Conservation (phyloP, 1,140 invertebrate species). For the Macrosteles quadrilineatus region DNA sequence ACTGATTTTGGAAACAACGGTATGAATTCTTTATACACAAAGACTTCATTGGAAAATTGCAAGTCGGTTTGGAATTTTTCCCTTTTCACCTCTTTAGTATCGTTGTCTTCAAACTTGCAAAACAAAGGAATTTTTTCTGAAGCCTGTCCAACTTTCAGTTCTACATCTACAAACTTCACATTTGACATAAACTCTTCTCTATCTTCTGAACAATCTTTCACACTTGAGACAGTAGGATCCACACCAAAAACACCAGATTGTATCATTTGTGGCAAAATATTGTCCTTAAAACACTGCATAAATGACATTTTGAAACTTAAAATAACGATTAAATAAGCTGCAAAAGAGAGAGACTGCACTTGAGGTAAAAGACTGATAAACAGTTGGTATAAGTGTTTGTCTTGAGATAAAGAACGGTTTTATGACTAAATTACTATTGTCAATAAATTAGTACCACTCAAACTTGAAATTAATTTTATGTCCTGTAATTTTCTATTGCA, state of each 20-base stretch:
- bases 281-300: too few species aligned
- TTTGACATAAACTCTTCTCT: not conserved
- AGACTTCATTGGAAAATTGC: conserved; percentile 38
- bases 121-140: not conserved
- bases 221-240: too few species aligned
- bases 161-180: not conserved
- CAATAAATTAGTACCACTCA: too few species aligned
- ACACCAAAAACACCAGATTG: too few species aligned
- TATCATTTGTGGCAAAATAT: too few species aligned
- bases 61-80: not conserved
- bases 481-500: too few species aligned
- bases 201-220: not conserved
- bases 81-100: not conserved
- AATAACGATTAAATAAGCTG: not conserved
- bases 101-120: not conserved
- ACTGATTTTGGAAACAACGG: conserved; percentile 8
- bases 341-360: not conserved
- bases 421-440: too few species aligned
- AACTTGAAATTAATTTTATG: too few species aligned
- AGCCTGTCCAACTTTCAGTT: not conserved
- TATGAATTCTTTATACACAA: conserved; percentile 36
- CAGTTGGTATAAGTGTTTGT: not conserved
- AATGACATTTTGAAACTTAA: too few species aligned
- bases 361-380: conserved; percentile 3
- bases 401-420: conserved; percentile 54